A percentile compares a stretch with the other conserved stretches of the same genome.
Evolutionary conservation across 2,113 vertebrate genomes (phyloP).

Genomic region (Trematomus loennbergii): DNA sequence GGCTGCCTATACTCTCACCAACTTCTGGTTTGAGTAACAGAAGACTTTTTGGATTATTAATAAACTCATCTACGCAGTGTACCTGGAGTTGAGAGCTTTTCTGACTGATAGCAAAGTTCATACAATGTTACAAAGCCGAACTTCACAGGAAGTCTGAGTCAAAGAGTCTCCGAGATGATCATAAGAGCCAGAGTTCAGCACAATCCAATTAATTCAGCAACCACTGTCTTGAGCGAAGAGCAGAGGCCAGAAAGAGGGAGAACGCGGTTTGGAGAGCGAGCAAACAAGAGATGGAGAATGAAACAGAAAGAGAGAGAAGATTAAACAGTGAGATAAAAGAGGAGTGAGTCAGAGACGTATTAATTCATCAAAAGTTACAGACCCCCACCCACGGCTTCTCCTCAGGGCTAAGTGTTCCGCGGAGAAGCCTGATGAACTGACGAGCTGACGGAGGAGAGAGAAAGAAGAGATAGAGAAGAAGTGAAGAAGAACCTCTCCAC

Average conservation of each 20-base stretch:
- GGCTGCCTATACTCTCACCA: constrained; percentile 33
- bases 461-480: constrained; percentile 34
- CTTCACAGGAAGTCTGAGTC: constrained; percentile 78
- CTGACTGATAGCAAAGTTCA: constrained; percentile 67
- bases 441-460: constrained; percentile 64
- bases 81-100: constrained; percentile 64
- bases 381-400: constrained; percentile 83
- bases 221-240: constrained; percentile 76
- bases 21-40: constrained; percentile 52
- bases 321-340: constrained; percentile 83
- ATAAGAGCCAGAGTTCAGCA: constrained; percentile 83
- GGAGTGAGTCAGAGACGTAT: constrained; percentile 81
- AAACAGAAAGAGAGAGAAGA: constrained; percentile 68
- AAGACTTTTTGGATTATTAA: constrained; percentile 68
- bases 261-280: constrained; percentile 62
- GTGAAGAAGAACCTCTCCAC: constrained; percentile 56
- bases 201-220: constrained; percentile 83
- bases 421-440: constrained; percentile 81
- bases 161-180: constrained; percentile 78
- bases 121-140: constrained; percentile 67
- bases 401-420: constrained; percentile 82
- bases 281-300: constrained; percentile 47
- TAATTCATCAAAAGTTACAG: constrained; percentile 87
- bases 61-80: constrained; percentile 52
- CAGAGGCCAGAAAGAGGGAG: constrained; percentile 75